Percentiles rank a stretch among this genome's conserved stretches.
Conservation (phyloP, 2,888 invertebrate genomes). For the Diploptera punctata region DNA sequence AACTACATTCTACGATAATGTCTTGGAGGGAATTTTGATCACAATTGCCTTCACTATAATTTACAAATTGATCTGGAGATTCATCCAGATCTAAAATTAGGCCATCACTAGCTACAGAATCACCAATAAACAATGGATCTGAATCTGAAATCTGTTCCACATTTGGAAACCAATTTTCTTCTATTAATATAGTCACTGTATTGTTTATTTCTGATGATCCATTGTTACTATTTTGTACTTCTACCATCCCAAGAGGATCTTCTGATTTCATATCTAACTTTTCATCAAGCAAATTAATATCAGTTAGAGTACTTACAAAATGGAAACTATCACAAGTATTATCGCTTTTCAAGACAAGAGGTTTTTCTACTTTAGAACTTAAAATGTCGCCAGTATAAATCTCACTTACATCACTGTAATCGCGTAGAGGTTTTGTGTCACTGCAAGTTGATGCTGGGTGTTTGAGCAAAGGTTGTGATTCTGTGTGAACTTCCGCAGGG, state of each 20-base stretch:
- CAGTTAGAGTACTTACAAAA: constrained; percentile 14
- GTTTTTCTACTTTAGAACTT: background rate
- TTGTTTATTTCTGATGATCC: background rate
- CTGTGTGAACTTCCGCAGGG: constrained; percentile 75
- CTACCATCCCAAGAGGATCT: constrained; percentile 17
- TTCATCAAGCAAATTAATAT: background rate
- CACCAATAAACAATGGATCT: background rate
- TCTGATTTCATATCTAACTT: background rate
- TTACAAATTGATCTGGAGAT: background rate
- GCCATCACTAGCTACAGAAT: background rate
- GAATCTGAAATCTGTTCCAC: background rate
- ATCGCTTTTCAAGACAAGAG: background rate
- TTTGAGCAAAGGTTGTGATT: constrained; percentile 72
- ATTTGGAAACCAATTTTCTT: background rate
- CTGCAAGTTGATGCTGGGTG: constrained; percentile 50
- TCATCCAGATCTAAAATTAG: background rate
- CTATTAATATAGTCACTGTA: background rate
- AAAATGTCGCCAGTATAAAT: background rate
- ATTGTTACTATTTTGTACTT: background rate
- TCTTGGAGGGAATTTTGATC: constrained; percentile 20
- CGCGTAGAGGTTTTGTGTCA: background rate
- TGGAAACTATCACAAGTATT: constrained; percentile 3
- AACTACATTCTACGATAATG: background rate
- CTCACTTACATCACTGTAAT: background rate
- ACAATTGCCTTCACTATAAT: background rate